These are phyloP conservation scores for Pempheris klunzingeri DNA, from an alignment of 2,797 vertebrate genomes.

Conservation along the genomic window DNA sequence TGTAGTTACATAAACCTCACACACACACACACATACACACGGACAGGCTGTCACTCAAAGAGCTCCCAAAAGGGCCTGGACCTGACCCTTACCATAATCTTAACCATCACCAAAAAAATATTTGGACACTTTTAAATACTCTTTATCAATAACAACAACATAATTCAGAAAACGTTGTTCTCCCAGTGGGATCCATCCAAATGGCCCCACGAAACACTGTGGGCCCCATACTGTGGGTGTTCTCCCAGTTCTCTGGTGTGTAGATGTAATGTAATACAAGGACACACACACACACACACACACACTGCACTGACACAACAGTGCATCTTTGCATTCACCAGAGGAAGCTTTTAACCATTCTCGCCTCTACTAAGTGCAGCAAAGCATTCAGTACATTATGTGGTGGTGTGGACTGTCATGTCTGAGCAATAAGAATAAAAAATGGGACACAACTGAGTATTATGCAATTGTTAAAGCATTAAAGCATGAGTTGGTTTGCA, in stretches of 20 bases:
- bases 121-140: no score
- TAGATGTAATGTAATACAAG: no score
- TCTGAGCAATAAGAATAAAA: slow-evolving; percentile 52
- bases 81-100: no score
- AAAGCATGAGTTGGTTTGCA: slow-evolving; percentile 14
- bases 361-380: slow-evolving; percentile 70
- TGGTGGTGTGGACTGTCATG: slow-evolving; percentile 31
- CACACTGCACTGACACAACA: slow-evolving; percentile 22
- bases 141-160: no score
- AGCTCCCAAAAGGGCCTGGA: slow-evolving; percentile 74
- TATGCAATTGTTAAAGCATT: slow-evolving; percentile 20
- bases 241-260: no score
- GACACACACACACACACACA: slow-evolving; percentile 1
- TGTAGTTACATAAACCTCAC: background rate
- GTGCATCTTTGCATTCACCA: slow-evolving; percentile 54
- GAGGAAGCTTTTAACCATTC: slow-evolving; percentile 66
- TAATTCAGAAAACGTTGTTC: no score
- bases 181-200: no score
- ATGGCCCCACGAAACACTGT: no score
- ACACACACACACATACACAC: background rate
- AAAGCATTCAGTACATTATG: slow-evolving; percentile 49
- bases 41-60: slow-evolving; percentile 83
- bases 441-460: slow-evolving; percentile 52
- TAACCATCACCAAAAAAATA: no score
- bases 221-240: no score